Base-by-base conservation (phyloP, 2,888 invertebrate genomes). In the Heliconius aoede region DNA sequence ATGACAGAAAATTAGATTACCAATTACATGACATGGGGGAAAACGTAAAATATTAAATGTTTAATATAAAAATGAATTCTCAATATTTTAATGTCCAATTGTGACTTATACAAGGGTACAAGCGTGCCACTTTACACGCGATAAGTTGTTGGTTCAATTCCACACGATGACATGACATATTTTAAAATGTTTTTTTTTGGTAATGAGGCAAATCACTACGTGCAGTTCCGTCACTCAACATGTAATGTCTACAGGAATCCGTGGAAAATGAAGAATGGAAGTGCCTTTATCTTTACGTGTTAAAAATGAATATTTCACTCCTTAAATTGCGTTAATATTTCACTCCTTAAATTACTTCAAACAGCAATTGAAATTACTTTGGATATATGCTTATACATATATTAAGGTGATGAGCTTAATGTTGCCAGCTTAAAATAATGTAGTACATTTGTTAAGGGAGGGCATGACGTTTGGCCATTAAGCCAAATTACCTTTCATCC, bases 21-120 rank as follows among this genome's bases (percentile, higher is more conserved):
- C 79, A 81, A 75, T 77, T 78, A 78, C 76, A 81, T 65, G 58
- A 55, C 69, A 55, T 55, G 30, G 2, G 69, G 55, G n/a, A 69
- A 68, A 28, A 55, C 30, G n/a, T 69, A 30, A 46, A 30, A 69
- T 30, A 30, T 28, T 30, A 46, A 18, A 68, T 65, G 36, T 13
- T n/a, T 3, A 18, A 68, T 18, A 28, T 8, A 46, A 69, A 69
- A 69, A 15, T n/a, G 13, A 55, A 30, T 3, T 55, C 30, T 5
- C 28, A 68, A n/a, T 55, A n/a, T 30, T 67, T 24, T 13, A 18
- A 5, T 24, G 13, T 15, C 18, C 15, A 24, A 8, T 36, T 1
- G 55, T 55, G 55, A 1, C 3, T 8, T 2, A n/a, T n/a, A n/a
- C n/a, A 55, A n/a, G 8, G 55, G 4, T 8, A 9, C n/a, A 51